Base-by-base conservation (phyloP, 2,888 invertebrate genomes). In the Rosalia funebris region DNA sequence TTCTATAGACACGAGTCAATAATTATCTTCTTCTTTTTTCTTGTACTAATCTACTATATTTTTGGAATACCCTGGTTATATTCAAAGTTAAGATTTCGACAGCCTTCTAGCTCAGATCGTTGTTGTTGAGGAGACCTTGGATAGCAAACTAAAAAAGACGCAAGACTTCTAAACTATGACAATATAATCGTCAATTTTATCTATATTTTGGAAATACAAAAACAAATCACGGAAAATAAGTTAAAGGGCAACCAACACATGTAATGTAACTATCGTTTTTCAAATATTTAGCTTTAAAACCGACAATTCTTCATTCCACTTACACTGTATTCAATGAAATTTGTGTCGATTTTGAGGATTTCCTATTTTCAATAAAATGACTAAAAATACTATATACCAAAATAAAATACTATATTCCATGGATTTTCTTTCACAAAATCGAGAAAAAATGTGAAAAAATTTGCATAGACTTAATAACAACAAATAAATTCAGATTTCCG, bases 101-200 rank as follows among this genome's bases (percentile, higher is more conserved):
- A 9, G 15, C 25, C 1, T 9, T 3, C 1, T 46, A n/a, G 45
- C 25, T 46, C 1, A 31, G 15, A 14, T 46, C 31, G 14, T 46
- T 31, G 14, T 46, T 31, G 15, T 46, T 46, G 0, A 46, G 11
- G 1, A 44, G 12, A 19, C 19, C 19, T 1, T 9, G 9, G n/a
- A 44, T 5, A 10, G 17, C 44, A 19, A 20, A 16, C 44, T 44
- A 11, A 44, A 44, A 44, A 25, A 25, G 9, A n/a, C n/a, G n/a
- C n/a, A n/a, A n/a, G n/a, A n/a, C n/a, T n/a, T n/a, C n/a, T n/a
- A 25, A 25, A 25, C 9, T 9, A 25, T 25, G 3, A 25, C 25
- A 9, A 5, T 9, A 9, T 9, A n/a, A n/a, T 9, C 9, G 25
- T 5, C 9, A 25, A 25, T 5, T 25, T 25, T 25, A 5, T 9